phyloP scores from a whole-genome alignment of 1,140 invertebrate genomes.

The Cydia fagiglandana region DNA sequence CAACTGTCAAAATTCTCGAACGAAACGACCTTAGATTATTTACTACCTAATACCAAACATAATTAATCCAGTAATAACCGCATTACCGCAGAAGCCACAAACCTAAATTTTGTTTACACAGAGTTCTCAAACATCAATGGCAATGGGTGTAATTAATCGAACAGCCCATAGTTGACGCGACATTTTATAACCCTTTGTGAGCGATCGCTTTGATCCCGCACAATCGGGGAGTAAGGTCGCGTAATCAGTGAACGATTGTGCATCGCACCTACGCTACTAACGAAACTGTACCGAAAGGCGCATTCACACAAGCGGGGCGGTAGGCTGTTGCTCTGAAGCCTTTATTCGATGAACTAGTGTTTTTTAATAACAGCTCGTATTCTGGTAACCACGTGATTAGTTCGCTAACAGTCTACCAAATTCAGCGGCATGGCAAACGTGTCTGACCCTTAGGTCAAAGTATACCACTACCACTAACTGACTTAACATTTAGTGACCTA shows the following conservation, averaged over 20 bases:
- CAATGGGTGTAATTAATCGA: conserved; percentile 22
- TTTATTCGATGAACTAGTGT: too few relatives aligned
- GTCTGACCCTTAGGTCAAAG: background rate
- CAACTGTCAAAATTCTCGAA: too few relatives aligned
- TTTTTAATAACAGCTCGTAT: too few relatives aligned
- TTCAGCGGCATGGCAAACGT: background rate
- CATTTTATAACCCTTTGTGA: conserved; percentile 67
- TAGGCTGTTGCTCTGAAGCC: too few relatives aligned
- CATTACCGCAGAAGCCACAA: background rate
- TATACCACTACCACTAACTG: too few relatives aligned
- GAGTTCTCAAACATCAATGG: conserved; percentile 27
- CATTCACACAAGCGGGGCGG: background rate
- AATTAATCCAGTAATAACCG: background rate
- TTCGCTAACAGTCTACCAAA: background rate
- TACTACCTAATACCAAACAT: background rate
- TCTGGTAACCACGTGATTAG: background rate
- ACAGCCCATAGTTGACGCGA: conserved; percentile 42
- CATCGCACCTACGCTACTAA: conserved; percentile 35
- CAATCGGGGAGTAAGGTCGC: conserved; percentile 51
- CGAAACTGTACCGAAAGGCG: conserved; percentile 17
- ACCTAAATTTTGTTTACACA: conserved; percentile 17
- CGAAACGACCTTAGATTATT: background rate
- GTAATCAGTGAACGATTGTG: conserved; percentile 55
- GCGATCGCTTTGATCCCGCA: conserved; percentile 61
- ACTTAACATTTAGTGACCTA: background rate